Evolutionary conservation across 2,113 vertebrate genomes (phyloP).

Genomic region (Megaceryle maxima): DNA sequence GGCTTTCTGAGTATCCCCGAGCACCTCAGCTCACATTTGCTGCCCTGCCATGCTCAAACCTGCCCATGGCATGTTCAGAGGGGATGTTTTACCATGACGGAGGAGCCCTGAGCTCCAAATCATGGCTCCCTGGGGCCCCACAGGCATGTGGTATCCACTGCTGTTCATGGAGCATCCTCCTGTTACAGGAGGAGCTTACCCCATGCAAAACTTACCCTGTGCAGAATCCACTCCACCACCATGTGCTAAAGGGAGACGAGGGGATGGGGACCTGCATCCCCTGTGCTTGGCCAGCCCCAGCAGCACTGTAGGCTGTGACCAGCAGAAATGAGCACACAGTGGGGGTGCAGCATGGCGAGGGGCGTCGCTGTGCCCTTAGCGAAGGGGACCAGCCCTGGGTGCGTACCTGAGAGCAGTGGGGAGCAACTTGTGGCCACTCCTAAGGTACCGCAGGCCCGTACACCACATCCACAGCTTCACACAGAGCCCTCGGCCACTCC

Average conservation of each 20-base stretch:
- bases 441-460: neutral
- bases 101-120: neutral
- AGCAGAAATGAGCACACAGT: rapidly evolving
- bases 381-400: neutral
- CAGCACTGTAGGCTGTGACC: neutral
- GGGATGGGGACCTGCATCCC: neutral
- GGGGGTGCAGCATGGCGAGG: neutral
- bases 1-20: neutral
- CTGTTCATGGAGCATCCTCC: neutral
- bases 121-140: neutral
- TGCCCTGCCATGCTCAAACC: neutral
- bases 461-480: neutral
- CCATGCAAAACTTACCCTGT: rapidly evolving
- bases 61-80: rapidly evolving
- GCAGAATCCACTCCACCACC: rapidly evolving
- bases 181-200: neutral
- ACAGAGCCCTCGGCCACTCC: rapidly evolving
- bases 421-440: neutral
- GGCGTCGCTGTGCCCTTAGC: neutral
- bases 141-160: rapidly evolving
- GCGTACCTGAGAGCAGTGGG: rapidly evolving
- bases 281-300: neutral
- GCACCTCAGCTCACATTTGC: neutral
- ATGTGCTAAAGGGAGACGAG: rapidly evolving
- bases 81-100: neutral